Evolutionary conservation across 2,113 vertebrate genomes (phyloP).

Genomic region (Thermophis baileyi): DNA sequence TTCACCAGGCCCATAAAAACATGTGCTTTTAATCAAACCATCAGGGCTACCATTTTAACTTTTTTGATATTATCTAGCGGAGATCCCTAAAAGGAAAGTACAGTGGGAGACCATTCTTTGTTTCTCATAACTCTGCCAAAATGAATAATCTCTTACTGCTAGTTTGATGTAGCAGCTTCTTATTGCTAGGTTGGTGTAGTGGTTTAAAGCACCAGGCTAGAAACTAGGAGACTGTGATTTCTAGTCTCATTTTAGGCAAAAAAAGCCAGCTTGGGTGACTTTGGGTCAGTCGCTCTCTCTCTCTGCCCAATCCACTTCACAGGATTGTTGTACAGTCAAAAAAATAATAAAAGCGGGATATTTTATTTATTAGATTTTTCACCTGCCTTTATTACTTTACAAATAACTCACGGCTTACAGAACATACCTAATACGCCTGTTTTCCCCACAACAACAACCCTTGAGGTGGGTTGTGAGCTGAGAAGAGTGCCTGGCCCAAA

Average conservation of each 20-base stretch:
- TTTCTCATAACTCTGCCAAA: slow-evolving; percentile 33
- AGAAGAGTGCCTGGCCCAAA: neutral
- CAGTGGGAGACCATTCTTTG: slow-evolving; percentile 55
- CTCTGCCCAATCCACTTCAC: neutral
- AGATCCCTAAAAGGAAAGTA: neutral
- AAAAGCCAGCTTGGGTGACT: neutral
- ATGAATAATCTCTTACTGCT: no score
- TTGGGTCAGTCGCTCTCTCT: neutral
- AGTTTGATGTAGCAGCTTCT: no score
- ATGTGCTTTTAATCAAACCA: neutral
- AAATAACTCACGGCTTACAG: neutral
- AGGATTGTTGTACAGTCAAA: neutral
- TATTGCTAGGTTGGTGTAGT: neutral
- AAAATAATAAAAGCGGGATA: neutral
- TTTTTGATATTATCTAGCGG: neutral
- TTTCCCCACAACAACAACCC: neutral
- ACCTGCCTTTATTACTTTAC: neutral
- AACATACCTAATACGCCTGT: neutral
- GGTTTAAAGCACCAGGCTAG: neutral
- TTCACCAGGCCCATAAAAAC: neutral
- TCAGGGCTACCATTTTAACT: neutral
- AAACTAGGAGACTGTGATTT: neutral
- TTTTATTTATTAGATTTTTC: neutral
- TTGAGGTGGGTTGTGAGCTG: neutral
- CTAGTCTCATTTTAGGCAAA: neutral